These are phyloP conservation scores for Andrena fulva DNA, from an alignment of 2,888 invertebrate species.

Conservation along the genomic window DNA sequence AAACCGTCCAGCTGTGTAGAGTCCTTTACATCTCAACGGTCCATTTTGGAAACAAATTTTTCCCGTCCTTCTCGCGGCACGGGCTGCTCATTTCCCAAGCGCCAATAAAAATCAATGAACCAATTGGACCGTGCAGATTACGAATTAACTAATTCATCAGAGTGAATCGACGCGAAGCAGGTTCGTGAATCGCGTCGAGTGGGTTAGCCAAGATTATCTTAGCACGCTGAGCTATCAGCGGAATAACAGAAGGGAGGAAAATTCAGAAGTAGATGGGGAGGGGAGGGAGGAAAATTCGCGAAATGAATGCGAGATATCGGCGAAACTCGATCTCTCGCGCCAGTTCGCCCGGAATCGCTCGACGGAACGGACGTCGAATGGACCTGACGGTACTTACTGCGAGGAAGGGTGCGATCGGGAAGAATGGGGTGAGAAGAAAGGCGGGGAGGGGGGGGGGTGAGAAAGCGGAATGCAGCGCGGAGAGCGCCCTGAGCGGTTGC, in stretches of 20 bases:
- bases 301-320: constrained; percentile 69
- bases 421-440: constrained; percentile 66
- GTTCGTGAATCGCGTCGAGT: constrained; percentile 31
- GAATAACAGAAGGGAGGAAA: neutral
- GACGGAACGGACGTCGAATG: constrained; percentile 60
- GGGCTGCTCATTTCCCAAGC: neutral
- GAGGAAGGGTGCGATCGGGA: constrained; percentile 68
- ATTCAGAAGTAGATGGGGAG: neutral
- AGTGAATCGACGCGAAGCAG: neutral
- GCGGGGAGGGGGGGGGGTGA: constrained; percentile 50
- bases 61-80: neutral
- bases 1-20: neutral
- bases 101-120: constrained; percentile 1
- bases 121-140: constrained; percentile 5
- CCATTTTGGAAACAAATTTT: neutral
- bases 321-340: constrained; percentile 65
- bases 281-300: constrained; percentile 1
- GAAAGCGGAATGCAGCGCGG: constrained; percentile 67
- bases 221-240: neutral
- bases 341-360: constrained; percentile 55
- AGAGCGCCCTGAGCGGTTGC: constrained; percentile 70
- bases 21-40: neutral
- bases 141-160: constrained; percentile 20
- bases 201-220: constrained; percentile 54
- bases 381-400: constrained; percentile 68